A percentile compares a stretch with the other conserved stretches of the same genome.
Conservation (phyloP, 2,888 invertebrate genomes). For the Marronus borbonicus region DNA sequence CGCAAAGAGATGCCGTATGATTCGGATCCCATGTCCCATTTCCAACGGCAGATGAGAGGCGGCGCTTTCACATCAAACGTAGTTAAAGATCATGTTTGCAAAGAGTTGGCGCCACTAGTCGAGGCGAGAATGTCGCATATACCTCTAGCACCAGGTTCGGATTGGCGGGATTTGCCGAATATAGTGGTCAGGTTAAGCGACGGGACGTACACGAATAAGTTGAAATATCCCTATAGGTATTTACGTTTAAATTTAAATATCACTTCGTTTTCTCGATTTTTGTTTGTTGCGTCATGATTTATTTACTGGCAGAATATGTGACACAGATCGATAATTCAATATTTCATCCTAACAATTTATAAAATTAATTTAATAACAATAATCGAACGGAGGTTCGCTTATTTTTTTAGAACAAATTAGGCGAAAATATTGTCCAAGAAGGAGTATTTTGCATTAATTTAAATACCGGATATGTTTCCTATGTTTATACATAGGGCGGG, state of each 20-base stretch:
- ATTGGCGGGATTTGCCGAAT: conserved; percentile 92
- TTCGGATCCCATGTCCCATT: conserved; percentile 81
- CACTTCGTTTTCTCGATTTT: conserved; percentile 4
- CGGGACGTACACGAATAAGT: conserved; percentile 77
- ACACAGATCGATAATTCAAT: too few relatives aligned
- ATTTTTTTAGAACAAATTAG: too few relatives aligned
- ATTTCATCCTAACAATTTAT: too few relatives aligned
- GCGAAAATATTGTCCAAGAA: too few relatives aligned
- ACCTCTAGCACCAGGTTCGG: conserved; percentile 82
- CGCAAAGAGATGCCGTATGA: conserved; percentile 81
- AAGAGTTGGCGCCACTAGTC: conserved; percentile 86
- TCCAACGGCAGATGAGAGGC: conserved; percentile 81
- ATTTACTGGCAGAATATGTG: too few relatives aligned
- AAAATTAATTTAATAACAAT: too few relatives aligned
- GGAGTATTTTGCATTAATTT: too few relatives aligned
- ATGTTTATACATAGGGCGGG: too few relatives aligned
- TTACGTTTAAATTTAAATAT: conserved; percentile 11
- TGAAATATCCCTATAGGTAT: conserved; percentile 73
- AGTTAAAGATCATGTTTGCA: conserved; percentile 84
- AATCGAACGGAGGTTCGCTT: too few relatives aligned
- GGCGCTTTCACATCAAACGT: conserved; percentile 55
- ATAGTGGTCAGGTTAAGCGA: conserved; percentile 80
- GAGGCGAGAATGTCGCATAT: conserved; percentile 84
- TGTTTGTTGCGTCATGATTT: not conserved
- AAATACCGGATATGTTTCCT: too few relatives aligned